phyloP scores from a whole-genome alignment of 1,140 invertebrate genomes.

The Globodera ellingtonae region DNA sequence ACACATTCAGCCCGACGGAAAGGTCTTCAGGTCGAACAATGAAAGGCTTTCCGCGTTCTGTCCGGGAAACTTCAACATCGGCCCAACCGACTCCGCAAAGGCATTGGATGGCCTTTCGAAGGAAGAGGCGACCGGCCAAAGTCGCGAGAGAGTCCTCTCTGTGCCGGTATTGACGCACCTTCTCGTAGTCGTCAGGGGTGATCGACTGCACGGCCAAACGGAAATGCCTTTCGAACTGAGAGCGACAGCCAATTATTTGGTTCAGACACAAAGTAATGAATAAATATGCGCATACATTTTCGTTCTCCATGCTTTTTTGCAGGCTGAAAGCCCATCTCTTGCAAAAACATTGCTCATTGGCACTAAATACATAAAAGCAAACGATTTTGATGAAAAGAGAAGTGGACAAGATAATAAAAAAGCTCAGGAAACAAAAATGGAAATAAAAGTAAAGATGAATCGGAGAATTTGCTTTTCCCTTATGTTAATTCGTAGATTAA shows the following conservation, averaged over 20 bases:
- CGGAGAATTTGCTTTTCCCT: no score
- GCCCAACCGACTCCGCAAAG: conserved; percentile 52
- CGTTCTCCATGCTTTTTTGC: conserved; percentile 51
- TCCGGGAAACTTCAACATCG: conserved; percentile 56
- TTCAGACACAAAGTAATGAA: conserved; percentile 11
- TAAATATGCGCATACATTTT: conserved; percentile 39
- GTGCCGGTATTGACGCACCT: conserved; percentile 53
- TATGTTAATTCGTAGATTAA: no score
- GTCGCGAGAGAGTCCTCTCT: conserved; percentile 60
- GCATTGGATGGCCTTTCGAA: conserved; percentile 53
- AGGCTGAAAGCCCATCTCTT: conserved; percentile 62
- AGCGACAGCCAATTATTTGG: neutral
- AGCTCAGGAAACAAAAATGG: no score
- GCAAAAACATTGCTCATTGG: conserved; percentile 47
- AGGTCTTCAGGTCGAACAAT: conserved; percentile 46
- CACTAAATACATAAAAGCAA: neutral
- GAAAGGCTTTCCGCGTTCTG: conserved; percentile 61
- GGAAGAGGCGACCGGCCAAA: conserved; percentile 59
- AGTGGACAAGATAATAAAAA: no score
- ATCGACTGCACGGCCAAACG: conserved; percentile 60
- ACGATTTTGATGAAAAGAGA: no score
- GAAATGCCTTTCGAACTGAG: conserved; percentile 59
- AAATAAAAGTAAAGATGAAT: no score
- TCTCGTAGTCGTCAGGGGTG: conserved; percentile 57
- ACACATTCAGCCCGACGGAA: conserved; percentile 58